phyloP scores from a whole-genome alignment of 2,888 invertebrate species.

The Spatulosminthurus flaviceps region DNA sequence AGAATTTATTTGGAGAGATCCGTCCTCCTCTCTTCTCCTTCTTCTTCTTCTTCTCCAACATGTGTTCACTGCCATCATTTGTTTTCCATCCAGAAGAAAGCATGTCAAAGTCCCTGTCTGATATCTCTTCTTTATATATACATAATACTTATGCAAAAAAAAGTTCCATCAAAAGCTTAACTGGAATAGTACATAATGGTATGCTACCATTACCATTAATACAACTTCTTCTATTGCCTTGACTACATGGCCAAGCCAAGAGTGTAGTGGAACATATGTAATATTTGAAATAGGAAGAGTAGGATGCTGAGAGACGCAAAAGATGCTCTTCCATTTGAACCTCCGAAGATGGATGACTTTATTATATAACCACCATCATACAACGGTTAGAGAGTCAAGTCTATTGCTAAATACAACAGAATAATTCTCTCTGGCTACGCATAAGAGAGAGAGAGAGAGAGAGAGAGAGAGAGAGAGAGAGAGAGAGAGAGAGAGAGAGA shows the following conservation, averaged over 20 bases:
- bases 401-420: too few species aligned
- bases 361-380: background rate
- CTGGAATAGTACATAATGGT: too few species aligned
- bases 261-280: too few species aligned
- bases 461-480: constrained; percentile 28
- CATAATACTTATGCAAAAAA: too few species aligned
- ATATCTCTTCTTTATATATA: background rate
- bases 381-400: too few species aligned
- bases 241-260: too few species aligned
- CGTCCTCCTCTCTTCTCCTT: constrained; percentile 26
- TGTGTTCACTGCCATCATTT: constrained; percentile 49
- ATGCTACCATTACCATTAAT: too few species aligned
- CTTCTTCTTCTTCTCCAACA: constrained; percentile 34
- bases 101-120: constrained; percentile 21
- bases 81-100: constrained; percentile 42
- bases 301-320: too few species aligned
- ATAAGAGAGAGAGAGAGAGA: constrained; percentile 28
- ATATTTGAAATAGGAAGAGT: too few species aligned
- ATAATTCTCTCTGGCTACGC: too few species aligned
- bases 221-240: too few species aligned
- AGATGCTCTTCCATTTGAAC: background rate
- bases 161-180: too few species aligned
- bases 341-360: constrained; percentile 18
- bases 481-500: constrained; percentile 18
- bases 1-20: constrained; percentile 61